These are phyloP conservation scores for Lamproptera curius DNA, from an alignment of 2,888 invertebrate genomes.

Conservation along the genomic window DNA sequence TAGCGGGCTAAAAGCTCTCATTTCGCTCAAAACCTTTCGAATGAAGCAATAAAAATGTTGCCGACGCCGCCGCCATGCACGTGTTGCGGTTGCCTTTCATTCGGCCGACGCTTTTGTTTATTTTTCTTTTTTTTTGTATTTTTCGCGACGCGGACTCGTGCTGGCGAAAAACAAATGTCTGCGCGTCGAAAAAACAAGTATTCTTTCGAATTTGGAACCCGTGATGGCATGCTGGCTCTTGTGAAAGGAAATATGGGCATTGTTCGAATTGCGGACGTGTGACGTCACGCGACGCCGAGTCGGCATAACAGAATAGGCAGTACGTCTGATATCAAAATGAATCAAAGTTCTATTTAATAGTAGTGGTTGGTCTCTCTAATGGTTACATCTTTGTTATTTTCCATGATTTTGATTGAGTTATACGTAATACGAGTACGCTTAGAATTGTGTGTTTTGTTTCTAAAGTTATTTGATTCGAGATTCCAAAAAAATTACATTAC, in stretches of 20 bases:
- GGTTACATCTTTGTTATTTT: too few relatives aligned
- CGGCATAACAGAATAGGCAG: too few relatives aligned
- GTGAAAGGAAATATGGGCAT: not conserved
- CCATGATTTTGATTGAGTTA: too few relatives aligned
- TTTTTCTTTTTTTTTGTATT: not conserved
- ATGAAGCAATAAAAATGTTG: constrained; percentile 58
- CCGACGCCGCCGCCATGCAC: constrained; percentile 10
- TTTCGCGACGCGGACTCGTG: not conserved
- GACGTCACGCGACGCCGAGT: not conserved
- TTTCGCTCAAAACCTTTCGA: constrained; percentile 61
- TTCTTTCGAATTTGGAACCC: constrained; percentile 4
- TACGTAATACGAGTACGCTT: too few relatives aligned
- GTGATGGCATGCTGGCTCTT: not conserved
- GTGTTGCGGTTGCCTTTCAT: constrained; percentile 11
- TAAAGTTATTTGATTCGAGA: too few relatives aligned
- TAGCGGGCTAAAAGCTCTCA: constrained; percentile 51
- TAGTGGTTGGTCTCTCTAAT: too few relatives aligned
- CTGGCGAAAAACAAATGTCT: too few relatives aligned
- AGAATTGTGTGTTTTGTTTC: too few relatives aligned
- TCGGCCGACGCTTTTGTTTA: constrained; percentile 10
- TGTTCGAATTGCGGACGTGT: not conserved
- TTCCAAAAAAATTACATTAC: too few relatives aligned
- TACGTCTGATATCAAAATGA: too few relatives aligned
- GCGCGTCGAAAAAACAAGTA: not conserved
- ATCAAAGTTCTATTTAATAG: too few relatives aligned